Evolutionary conservation across 1,140 invertebrate species (phyloP), one percentile per base, ranked within the genome.

Genomic region (Eupristina koningsbergeri): DNA sequence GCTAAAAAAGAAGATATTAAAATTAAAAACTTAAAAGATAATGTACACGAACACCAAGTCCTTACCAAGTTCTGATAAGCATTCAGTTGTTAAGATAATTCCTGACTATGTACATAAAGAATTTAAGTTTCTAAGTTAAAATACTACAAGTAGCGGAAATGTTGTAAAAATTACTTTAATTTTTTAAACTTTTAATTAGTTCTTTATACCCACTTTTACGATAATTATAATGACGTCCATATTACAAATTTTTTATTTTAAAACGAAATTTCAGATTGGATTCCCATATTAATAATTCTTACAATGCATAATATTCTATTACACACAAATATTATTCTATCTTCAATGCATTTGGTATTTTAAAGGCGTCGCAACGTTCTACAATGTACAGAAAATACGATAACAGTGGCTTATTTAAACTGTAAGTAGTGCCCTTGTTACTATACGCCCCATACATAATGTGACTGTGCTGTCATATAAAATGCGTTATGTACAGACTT

Each of bases 61-160:
- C 53, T 73, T 69, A 63, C 50, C 71, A 84, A 80, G 84, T 83
- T 81, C 83, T 84, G 77, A 36, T 77, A 41, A 82, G 83, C 36
- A 73, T 67, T 71, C 26, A n/a, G 41, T 78, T 45, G 6, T 45
- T 45, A 45, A 45, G 5, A 45, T 45, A 45, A 45, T 45, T 45
- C 11, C 11, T 45, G 5, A 45, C 11, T 45, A 7, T 61, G 6
- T n/a, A 36, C 26, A 41, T 26, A 71, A 71, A 69, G 67, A 71
- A 39, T 41, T 45, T 71, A 3, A 69, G 36, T 36, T 39, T 69
- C 11, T n/a, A 61, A 61, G 5, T n/a, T 61, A n/a, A 29, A n/a
- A 61, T 61, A 61, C 34, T 50, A 50, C 26, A 75, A 50, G 47
- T 2, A 50, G 9, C 9, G 13, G 15, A 17, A 50, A 50, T 9